Percentiles rank a stretch among this genome's conserved stretches.
Conservation (phyloP, 2,797 vertebrate genomes). For the Parauchenoglanis punctatus region DNA sequence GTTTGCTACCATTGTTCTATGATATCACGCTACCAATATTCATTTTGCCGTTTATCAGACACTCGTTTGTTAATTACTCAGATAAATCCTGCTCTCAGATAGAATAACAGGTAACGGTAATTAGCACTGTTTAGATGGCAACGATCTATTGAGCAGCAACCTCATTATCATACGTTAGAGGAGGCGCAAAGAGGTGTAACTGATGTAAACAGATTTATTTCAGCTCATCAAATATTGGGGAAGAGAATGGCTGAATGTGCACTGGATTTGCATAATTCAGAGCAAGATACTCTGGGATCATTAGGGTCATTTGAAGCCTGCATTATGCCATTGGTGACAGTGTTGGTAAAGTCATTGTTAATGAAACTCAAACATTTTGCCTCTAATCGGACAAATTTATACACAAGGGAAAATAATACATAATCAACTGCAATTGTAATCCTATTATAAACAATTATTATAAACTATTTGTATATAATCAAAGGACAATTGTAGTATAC, state of each 20-base stretch:
- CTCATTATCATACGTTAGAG: conserved; percentile 55
- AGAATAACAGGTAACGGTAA: conserved; percentile 55
- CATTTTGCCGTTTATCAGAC: conserved; percentile 50
- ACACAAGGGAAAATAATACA: background rate
- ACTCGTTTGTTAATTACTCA: conserved; percentile 49
- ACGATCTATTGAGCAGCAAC: conserved; percentile 52
- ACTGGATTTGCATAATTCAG: conserved; percentile 31
- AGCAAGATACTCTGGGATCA: conserved; percentile 31
- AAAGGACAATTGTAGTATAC: background rate
- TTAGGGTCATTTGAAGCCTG: conserved; percentile 39
- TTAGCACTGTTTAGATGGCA: conserved; percentile 52
- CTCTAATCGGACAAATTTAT: background rate
- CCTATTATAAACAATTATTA: background rate
- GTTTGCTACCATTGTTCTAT: background rate
- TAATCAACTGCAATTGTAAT: background rate
- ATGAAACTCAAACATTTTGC: conserved; percentile 16
- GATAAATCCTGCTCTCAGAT: conserved; percentile 49
- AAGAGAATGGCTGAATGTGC: conserved; percentile 28
- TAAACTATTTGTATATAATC: background rate
- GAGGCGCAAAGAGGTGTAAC: conserved; percentile 51
- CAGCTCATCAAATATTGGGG: conserved; percentile 53
- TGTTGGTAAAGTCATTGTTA: background rate
- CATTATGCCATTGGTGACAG: conserved; percentile 1
- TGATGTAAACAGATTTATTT: conserved; percentile 54
- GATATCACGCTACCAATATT: conserved; percentile 25